A percentile compares a stretch with the other conserved stretches of the same genome.
phyloP scores from a whole-genome alignment of 2,113 vertebrate species.

The Strix aluco region DNA sequence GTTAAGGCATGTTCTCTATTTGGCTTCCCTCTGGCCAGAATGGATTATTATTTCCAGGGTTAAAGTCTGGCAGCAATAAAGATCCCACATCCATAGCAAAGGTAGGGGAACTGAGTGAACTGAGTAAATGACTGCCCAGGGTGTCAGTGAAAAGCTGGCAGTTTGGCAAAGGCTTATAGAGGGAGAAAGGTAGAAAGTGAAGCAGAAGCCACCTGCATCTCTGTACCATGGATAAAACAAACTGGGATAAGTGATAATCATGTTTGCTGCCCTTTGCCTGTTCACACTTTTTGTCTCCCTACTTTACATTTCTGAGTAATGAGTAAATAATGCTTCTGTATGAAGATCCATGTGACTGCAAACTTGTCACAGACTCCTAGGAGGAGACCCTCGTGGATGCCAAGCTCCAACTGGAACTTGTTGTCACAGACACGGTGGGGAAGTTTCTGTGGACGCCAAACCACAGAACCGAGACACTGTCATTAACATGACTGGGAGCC shows the following conservation, averaged over 20 bases:
- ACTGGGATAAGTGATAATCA: neutral
- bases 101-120: neutral
- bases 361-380: neutral
- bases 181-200: neutral
- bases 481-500: neutral
- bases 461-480: neutral
- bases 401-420: neutral
- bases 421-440: neutral
- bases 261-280: neutral
- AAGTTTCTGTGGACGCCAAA: neutral
- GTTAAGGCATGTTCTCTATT: neutral
- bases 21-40: neutral
- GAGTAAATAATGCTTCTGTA: neutral
- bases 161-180: neutral
- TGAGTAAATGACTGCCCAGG: neutral
- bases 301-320: neutral
- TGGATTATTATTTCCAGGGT: neutral
- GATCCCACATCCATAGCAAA: neutral
- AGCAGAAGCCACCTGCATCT: neutral
- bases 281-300: neutral
- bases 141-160: neutral
- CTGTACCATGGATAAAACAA: neutral
- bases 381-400: neutral
- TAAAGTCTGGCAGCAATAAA: neutral
- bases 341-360: neutral